phyloP scores from a whole-genome alignment of 2,113 vertebrate species.

The Glaucomys volans region DNA sequence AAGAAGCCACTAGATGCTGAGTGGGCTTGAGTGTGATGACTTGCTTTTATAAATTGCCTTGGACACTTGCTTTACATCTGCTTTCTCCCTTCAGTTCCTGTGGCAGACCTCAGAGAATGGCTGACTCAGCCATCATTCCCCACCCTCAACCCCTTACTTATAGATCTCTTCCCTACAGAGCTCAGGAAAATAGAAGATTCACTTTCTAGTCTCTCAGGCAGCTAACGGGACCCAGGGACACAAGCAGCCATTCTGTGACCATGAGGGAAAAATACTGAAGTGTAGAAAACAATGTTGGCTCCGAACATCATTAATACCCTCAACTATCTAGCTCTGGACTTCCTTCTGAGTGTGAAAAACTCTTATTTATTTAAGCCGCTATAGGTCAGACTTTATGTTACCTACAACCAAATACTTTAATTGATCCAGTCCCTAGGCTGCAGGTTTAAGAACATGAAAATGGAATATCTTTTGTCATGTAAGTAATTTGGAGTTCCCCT shows the following conservation, averaged over 20 bases:
- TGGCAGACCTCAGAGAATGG: neutral
- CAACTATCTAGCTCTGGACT: neutral
- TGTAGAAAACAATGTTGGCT: neutral
- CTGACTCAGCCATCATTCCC: neutral
- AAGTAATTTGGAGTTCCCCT: neutral
- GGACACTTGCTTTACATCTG: neutral
- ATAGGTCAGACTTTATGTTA: neutral
- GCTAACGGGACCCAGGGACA: neutral
- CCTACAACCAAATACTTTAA: neutral
- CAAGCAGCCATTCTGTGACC: slow-evolving; percentile 17
- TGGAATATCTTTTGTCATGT: neutral
- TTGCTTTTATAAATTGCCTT: neutral
- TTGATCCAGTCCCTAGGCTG: neutral
- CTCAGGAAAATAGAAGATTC: neutral
- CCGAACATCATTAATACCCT: neutral
- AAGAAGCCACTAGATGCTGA: neutral
- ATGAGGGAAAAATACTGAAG: neutral
- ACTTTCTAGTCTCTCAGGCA: neutral
- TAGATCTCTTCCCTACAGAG: neutral
- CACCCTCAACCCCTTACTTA: neutral
- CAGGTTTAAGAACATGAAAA: neutral
- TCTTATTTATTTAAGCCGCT: neutral
- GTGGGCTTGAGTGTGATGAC: neutral
- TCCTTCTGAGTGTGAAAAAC: neutral
- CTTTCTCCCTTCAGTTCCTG: neutral